Conservation (phyloP, 2,888 invertebrate genomes). For the Lepidocyrtinus sp. region DNA sequence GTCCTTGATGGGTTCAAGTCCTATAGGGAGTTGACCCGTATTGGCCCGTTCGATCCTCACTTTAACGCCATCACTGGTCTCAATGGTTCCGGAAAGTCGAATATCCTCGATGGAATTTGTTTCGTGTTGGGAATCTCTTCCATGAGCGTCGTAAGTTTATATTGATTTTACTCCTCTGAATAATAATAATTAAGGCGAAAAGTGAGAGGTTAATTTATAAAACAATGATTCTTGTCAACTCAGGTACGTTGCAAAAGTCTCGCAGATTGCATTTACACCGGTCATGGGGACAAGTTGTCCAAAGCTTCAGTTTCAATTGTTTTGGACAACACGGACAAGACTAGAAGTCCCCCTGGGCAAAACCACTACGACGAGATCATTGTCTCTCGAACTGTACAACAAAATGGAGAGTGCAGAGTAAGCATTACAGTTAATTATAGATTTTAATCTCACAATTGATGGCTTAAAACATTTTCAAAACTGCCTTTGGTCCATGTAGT, state of each 20-base stretch:
- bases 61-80: constrained; percentile 99
- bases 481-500: no score
- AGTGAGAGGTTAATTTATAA: not conserved
- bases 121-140: constrained; percentile 97
- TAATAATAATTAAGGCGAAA: not conserved
- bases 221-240: constrained; percentile 59
- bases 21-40: constrained; percentile 92
- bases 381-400: constrained; percentile 81
- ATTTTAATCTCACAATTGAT: constrained; percentile 15
- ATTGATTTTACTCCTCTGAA: not conserved
- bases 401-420: constrained; percentile 63
- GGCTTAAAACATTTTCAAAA: constrained; percentile 16
- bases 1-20: constrained; percentile 98
- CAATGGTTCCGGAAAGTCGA: constrained; percentile 98
- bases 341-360: constrained; percentile 90
- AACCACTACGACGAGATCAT: constrained; percentile 92
- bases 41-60: constrained; percentile 91
- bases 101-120: constrained; percentile 97
- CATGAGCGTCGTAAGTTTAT: constrained; percentile 83
- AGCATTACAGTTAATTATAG: constrained; percentile 11
- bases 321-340: constrained; percentile 90
- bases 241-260: constrained; percentile 92
- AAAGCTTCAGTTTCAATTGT: constrained; percentile 96
- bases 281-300: constrained; percentile 91
- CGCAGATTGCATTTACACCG: constrained; percentile 98